These are phyloP conservation scores for Mythimna albipuncta DNA, from an alignment of 2,888 invertebrate genomes.

Conservation along the genomic window DNA sequence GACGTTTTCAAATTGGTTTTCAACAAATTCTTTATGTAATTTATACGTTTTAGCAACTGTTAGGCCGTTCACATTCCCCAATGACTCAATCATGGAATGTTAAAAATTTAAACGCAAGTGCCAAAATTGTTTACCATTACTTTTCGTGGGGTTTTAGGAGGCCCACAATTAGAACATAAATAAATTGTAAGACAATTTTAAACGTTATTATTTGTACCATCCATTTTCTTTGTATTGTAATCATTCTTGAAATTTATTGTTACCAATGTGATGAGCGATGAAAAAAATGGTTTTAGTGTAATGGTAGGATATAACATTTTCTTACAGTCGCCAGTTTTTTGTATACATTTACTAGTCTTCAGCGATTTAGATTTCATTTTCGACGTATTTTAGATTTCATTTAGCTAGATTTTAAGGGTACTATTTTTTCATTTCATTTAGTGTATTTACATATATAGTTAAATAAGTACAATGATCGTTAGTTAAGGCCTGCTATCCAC, in stretches of 20 bases:
- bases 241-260: not conserved
- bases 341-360: too few species aligned
- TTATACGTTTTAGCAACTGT: constrained; percentile 41
- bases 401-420: too few species aligned
- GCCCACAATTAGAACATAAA: not conserved
- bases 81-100: constrained; percentile 57
- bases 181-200: not conserved
- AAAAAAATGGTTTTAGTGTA: not conserved
- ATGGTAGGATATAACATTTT: not conserved
- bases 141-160: constrained; percentile 4
- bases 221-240: not conserved
- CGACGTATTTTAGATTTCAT: too few species aligned
- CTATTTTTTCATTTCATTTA: too few species aligned
- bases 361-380: too few species aligned
- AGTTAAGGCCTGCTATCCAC: too few species aligned
- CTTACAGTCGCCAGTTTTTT: too few species aligned
- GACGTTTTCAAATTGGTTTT: constrained; percentile 37
- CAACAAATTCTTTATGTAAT: constrained; percentile 35
- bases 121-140: constrained; percentile 59
- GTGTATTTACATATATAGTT: too few species aligned
- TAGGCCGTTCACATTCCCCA: constrained; percentile 39
- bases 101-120: constrained; percentile 57
- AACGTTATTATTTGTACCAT: not conserved
- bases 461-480: too few species aligned
- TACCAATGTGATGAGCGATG: not conserved